Evolutionary conservation across 2,113 vertebrate species (phyloP), one percentile per base, ranked within the genome.

Genomic region (Cynoglossus semilaevis): DNA sequence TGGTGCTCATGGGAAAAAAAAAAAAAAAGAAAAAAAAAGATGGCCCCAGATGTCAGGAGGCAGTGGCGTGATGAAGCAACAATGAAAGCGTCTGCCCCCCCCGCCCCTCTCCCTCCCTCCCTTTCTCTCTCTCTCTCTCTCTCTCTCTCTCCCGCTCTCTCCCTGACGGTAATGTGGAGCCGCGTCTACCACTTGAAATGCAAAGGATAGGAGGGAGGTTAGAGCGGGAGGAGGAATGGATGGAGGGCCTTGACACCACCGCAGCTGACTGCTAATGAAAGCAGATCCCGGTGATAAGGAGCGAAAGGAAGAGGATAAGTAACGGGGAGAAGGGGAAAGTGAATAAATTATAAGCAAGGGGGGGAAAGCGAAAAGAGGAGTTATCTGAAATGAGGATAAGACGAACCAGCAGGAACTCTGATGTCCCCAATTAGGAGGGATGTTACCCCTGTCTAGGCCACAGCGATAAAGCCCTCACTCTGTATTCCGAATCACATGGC

Each of bases 371-470:
- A 91, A 22, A 54, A 92, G 73, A 73, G 45, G 47, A 91, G 74
- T 85, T 88, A 91, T 83, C 94, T 94, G 91, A 93, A 93, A 92
- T 85, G 88, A 86, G 92, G 93, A 93, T 95, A 94, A 95, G 94
- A 95, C 93, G 91, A 91, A 92, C 93, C 95, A 96, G 94, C 93
- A 93, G 95, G 94, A 93, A 93, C 93, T 94, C 93, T 93, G 93
- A 95, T 97, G 95, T 98, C 95, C 94, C 97, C 95, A 98, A 97
- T 98, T 99, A 99, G 94, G 91, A 92, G 88, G 88, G 93, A 94
- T 96, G 96, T 97, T 94, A 95, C 95, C 93, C 94, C 93, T 90
- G 93, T 93, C 93, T 92, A 89, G 92, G 90, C 92, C 90, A 91
- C 80, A 90, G 92, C 95, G 96, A 96, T 97, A 98, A 98, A 99